Evolutionary conservation across 1,140 invertebrate genomes (phyloP), one percentile per base, ranked within the genome.

Genomic region (Drosophila santomea): DNA sequence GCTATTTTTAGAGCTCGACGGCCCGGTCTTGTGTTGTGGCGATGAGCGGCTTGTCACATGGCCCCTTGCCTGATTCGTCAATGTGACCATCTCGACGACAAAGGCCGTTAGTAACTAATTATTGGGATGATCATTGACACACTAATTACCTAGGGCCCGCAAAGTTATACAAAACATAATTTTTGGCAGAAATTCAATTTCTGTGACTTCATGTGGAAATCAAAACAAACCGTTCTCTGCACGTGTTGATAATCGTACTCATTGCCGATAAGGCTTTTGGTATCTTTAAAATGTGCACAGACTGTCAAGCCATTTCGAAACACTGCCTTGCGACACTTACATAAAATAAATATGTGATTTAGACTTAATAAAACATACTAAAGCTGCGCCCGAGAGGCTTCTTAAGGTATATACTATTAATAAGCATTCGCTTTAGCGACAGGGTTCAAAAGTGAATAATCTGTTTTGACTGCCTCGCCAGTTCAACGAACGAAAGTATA

Each of bases 81-180:
- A 72, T 84, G 75, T 79, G 75, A 79, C 80, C 48, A 36, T 12
- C 17, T 23, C 12, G 57, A 52, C 15, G 51, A 5, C 23, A 25
- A 25, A 25, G 43, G 17, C 3, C 4, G 4, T 45, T n/a, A 25
- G 25, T 25, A 25, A 4, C 4, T 25, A 25, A 25, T 25, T 25
- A 25, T 5, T 25, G 25, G 4, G 25, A 4, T 25, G 25, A 25
- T 25, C 4, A 25, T 25, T 25, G 23, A 0, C 23, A 4, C 4
- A 25, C 23, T 25, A 25, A 3, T 25, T 25, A 4, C 23, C 23
- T 4, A 3, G 23, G 23, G 23, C 23, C 23, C 2, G 3, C 4
- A 25, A 4, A 4, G 23, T 3, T 3, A 4, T 4, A 25, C 38
- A 39, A n/a, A 4, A 39, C 12, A 5, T 5, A 39, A 43, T n/a